Conservation (phyloP, 2,113 vertebrate genomes). For the Cnemophilus loriae region DNA sequence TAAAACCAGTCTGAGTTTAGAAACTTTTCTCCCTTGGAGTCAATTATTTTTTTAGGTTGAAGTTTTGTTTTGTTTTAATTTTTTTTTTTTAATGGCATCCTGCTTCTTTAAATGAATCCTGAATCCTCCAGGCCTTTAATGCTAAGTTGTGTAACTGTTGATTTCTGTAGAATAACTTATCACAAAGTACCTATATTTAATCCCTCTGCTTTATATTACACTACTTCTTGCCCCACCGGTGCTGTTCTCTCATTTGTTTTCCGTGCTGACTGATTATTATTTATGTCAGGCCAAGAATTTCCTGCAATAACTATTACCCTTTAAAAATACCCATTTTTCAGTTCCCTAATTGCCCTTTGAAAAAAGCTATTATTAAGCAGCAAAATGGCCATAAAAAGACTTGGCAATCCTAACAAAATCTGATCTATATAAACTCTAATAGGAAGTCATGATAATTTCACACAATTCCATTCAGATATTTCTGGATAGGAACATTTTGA, state of each 20-base stretch:
- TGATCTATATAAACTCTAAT: not conserved
- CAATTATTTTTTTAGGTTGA: not conserved
- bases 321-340: conserved; percentile 21
- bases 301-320: not conserved
- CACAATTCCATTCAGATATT: not conserved
- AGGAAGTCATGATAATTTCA: not conserved
- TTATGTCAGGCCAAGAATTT: conserved; percentile 4
- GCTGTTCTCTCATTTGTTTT: not conserved
- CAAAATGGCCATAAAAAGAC: not conserved
- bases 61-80: not conserved
- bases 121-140: not conserved
- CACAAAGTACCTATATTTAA: not conserved
- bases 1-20: not conserved
- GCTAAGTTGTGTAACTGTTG: not conserved
- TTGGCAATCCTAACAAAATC: not conserved
- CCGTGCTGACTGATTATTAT: not conserved
- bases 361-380: not conserved
- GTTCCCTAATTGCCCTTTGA: not conserved
- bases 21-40: not conserved
- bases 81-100: not conserved
- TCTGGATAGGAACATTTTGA: not conserved
- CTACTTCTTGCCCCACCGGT: not conserved
- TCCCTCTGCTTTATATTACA: not conserved
- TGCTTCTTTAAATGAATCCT: not conserved
- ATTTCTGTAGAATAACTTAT: not conserved